Evolutionary conservation across 1,140 invertebrate genomes (phyloP).

Genomic region (Hyphantria cunea): DNA sequence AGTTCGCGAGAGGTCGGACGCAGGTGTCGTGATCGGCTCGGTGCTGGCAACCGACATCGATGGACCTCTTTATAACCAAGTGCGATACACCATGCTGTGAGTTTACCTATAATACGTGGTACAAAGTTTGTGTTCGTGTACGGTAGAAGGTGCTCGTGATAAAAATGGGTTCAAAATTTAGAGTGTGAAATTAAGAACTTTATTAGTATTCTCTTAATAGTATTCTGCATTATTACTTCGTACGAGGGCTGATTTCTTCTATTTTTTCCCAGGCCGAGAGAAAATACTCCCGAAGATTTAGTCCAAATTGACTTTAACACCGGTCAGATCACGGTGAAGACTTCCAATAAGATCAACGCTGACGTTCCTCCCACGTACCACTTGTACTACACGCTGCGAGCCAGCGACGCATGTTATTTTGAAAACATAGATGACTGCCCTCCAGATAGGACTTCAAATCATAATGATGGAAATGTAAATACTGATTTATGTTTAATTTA

Average conservation of each 20-base stretch:
- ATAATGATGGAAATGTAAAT: too few species aligned
- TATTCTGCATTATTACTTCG: too few species aligned
- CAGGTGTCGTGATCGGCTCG: constrained; percentile 70
- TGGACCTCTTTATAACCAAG: constrained; percentile 78
- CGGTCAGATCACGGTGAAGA: constrained; percentile 72
- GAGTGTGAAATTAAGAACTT: too few species aligned
- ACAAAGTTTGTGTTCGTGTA: too few species aligned
- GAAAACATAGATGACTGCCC: constrained; percentile 54
- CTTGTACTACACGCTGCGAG: constrained; percentile 67
- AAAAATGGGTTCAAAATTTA: too few species aligned
- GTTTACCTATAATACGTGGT: too few species aligned
- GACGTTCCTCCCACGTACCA: constrained; percentile 66
- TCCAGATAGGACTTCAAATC: constrained; percentile 32
- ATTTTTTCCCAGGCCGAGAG: constrained; percentile 51
- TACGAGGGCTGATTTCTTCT: too few species aligned
- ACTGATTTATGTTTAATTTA: too few species aligned
- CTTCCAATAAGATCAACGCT: constrained; percentile 73
- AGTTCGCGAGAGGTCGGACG: constrained; percentile 67
- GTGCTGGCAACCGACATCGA: constrained; percentile 82
- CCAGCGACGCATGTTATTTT: constrained; percentile 68
- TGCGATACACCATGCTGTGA: constrained; percentile 67
- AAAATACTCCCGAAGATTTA: constrained; percentile 62
- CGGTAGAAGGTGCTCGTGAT: too few species aligned
- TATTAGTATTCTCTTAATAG: too few species aligned
- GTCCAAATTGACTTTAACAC: constrained; percentile 68